These are phyloP conservation scores for Microplitis mediator DNA, from an alignment of 1,140 invertebrate genomes.

Conservation along the genomic window DNA sequence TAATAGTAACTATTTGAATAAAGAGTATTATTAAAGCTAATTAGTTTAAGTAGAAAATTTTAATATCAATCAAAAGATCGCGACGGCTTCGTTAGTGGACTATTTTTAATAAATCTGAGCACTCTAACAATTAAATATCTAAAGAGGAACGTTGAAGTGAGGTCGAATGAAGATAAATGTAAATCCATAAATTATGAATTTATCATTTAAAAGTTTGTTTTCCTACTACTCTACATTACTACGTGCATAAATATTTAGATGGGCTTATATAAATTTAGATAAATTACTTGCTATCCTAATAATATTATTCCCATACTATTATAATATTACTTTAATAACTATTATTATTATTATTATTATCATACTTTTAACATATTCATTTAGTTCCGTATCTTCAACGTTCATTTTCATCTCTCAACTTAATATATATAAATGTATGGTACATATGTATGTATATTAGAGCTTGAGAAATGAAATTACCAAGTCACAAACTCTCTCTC, in stretches of 20 bases:
- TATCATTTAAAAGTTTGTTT: background rate
- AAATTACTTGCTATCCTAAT: background rate
- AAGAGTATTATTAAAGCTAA: background rate
- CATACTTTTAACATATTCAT: background rate
- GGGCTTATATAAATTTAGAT: background rate
- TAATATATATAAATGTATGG: background rate
- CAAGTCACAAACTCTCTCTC: conserved; percentile 11
- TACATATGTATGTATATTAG: background rate
- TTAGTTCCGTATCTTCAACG: conserved; percentile 2
- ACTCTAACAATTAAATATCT: background rate
- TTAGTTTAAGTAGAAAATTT: no score
- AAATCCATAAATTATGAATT: background rate
- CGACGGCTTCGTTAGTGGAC: background rate
- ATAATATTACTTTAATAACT: background rate
- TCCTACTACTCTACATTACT: background rate
- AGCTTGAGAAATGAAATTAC: conserved; percentile 21
- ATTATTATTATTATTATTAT: no score
- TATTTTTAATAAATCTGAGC: no score
- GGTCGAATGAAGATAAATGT: background rate
- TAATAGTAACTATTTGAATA: background rate
- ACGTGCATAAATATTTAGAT: no score
- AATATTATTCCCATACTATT: background rate
- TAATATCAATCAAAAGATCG: background rate
- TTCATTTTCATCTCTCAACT: conserved; percentile 5
- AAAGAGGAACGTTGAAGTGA: background rate